Evolutionary conservation across 2,113 vertebrate species (phyloP).

Genomic region (Gadus chalcogrammus): DNA sequence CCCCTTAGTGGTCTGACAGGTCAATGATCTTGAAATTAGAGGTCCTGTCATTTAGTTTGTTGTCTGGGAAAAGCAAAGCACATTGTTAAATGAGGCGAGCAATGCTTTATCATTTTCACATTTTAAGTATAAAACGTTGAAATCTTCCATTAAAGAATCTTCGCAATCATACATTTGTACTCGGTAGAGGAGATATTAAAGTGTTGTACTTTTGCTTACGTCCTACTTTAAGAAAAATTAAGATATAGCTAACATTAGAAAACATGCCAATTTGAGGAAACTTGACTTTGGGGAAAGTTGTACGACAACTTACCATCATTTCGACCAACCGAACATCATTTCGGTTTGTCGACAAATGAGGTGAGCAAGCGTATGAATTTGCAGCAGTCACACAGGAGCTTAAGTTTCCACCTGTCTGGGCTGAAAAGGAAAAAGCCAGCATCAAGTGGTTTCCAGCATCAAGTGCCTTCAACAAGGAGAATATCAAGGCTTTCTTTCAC

Average conservation of each 20-base stretch:
- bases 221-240: no score
- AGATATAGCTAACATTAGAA: no score
- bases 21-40: no score
- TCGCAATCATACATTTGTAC: background rate
- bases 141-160: background rate
- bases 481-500: conserved; percentile 1
- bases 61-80: no score
- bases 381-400: background rate
- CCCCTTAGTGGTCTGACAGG: no score
- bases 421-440: background rate
- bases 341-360: background rate
- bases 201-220: no score
- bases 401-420: background rate
- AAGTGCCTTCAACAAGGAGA: conserved; percentile 5
- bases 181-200: background rate
- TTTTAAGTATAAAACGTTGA: background rate
- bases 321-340: no score
- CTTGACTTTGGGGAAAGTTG: no score
- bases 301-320: no score
- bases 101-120: background rate
- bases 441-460: background rate
- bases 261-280: no score
- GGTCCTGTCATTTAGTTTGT: no score
- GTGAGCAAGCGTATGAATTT: background rate
- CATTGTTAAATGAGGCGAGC: no score